phyloP scores from a whole-genome alignment of 2,113 vertebrate species.

The Anseranas semipalmata region DNA sequence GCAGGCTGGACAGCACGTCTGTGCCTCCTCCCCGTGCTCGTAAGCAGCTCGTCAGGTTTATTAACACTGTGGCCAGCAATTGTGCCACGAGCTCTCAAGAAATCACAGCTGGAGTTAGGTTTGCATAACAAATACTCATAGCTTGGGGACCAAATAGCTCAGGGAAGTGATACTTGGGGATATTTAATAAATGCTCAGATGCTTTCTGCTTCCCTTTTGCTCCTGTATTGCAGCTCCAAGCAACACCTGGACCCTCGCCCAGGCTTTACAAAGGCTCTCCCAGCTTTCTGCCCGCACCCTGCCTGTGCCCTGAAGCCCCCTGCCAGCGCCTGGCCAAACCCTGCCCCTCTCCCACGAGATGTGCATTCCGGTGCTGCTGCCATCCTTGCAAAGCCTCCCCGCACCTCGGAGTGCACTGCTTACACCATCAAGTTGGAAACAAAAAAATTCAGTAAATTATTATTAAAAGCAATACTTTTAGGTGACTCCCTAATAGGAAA shows the following conservation, averaged over 20 bases:
- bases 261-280: neutral
- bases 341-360: neutral
- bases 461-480: neutral
- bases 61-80: neutral
- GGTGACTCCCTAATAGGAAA: neutral
- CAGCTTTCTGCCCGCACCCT: accelerated
- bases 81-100: neutral
- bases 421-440: neutral
- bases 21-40: accelerated
- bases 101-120: neutral
- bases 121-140: neutral
- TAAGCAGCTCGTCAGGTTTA: neutral
- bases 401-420: neutral
- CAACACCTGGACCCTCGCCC: neutral
- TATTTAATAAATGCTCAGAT: neutral
- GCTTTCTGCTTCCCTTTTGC: neutral
- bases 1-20: neutral
- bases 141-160: neutral
- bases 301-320: neutral
- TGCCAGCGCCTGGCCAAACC: neutral
- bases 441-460: slow-evolving; percentile 1
- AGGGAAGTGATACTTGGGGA: neutral
- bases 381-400: neutral
- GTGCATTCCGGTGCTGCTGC: no score
- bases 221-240: neutral